A percentile compares a stretch with the other conserved stretches of the same genome.
Evolutionary conservation across 92 coral and sea anemone genomes (phyloP).

Genomic region (Virgularia gustaviana): DNA sequence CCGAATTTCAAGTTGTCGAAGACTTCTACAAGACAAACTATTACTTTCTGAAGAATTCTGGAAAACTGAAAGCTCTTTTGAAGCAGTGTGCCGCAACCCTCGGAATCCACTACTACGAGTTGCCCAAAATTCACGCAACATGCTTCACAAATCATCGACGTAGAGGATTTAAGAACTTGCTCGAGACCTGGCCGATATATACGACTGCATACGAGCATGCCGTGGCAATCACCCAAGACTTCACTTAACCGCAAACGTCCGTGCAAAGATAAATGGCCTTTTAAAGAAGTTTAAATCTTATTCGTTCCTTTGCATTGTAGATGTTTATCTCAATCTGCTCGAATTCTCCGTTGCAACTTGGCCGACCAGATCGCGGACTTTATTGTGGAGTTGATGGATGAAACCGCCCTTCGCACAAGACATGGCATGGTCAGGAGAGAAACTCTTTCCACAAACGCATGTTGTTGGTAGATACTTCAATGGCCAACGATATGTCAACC

Average conservation of each 20-base stretch:
- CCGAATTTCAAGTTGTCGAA: conserved; percentile 37
- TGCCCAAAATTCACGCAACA: conserved; percentile 46
- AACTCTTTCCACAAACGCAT: too few species aligned
- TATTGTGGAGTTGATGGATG: neutral
- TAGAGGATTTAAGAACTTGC: conserved; percentile 30
- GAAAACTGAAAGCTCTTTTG: conserved; percentile 37
- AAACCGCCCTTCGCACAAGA: neutral
- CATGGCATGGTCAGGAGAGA: neutral
- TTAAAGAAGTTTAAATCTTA: conserved; percentile 10
- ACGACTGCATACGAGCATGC: conserved; percentile 27
- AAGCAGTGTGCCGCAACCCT: conserved; percentile 18
- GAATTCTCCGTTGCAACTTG: conserved; percentile 12
- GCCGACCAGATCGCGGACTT: neutral
- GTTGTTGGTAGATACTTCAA: too few species aligned
- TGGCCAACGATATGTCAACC: too few species aligned
- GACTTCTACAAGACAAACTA: conserved; percentile 10
- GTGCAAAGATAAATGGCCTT: conserved; percentile 22
- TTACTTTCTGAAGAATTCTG: conserved; percentile 36
- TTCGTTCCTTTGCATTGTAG: conserved; percentile 14
- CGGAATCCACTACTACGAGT: conserved; percentile 32
- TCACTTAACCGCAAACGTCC: conserved; percentile 6
- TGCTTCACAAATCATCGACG: conserved; percentile 21
- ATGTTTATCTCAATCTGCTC: conserved; percentile 17
- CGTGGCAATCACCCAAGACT: conserved; percentile 25
- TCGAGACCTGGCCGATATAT: conserved; percentile 33